Evolutionary conservation across 2,888 invertebrate species (phyloP), one percentile per base, ranked within the genome.

Genomic region (Drosophila formosana): DNA sequence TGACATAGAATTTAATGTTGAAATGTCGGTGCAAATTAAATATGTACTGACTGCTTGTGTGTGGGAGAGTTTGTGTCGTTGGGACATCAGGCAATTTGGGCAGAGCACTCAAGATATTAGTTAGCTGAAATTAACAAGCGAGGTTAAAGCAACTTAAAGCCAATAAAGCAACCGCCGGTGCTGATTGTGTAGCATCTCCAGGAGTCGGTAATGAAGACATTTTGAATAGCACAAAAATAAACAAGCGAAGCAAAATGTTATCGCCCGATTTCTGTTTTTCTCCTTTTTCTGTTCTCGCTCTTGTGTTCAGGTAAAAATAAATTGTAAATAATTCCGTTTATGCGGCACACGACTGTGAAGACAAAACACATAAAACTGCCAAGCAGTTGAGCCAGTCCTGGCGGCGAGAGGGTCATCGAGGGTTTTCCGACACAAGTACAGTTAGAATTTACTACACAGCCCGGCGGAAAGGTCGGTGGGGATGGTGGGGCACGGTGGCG

Each of bases 241-340:
- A 85, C 82, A 82, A 71, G 71, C 68, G 39, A 56, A 70, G 64
- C 66, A 80, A 80, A 45, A 82, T 73, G 83, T 63, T 63, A 41
- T 53, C 52, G 53, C 56, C 39, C 45, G n/a, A 62, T 66, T 61
- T n/a, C 49, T 41, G 62, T 53, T 72, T 41, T n/a, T n/a, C n/a
- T 4, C 5, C 11, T 37, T 3, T 9, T 34, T 9, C 34, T 34
- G 11, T 34, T 34, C 34, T 34, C 9, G 4, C 4, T 9, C 34
- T 34, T 34, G 34, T 34, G 67, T 73, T 67, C 83, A 84, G 88
- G 88, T 85, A 84, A 88, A 84, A 88, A 82, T 82, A 84, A 83
- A 88, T 88, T 80, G 84, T 84, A 84, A 84, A 84, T 88, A 85
- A 85, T 84, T 84, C 88, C 86, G 86, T 88, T 84, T 84, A 84